Evolutionary conservation across 2,113 vertebrate genomes (phyloP), one percentile per base, ranked within the genome.

Genomic region (Meriones unguiculatus): DNA sequence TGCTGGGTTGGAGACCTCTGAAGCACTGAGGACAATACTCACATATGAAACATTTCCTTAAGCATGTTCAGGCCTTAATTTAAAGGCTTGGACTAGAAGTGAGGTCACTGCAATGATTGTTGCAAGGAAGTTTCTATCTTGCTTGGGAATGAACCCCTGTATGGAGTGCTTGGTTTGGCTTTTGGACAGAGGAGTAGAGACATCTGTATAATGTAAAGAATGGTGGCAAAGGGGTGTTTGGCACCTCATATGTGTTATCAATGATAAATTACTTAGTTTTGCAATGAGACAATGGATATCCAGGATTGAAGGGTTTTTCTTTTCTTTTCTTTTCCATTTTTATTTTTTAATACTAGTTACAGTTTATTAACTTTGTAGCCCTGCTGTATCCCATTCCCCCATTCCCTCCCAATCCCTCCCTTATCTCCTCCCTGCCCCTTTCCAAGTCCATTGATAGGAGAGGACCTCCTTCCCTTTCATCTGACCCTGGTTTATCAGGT

Each of bases 201-300:
- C 62, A 73, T 88, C 17, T n/a, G 6, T 2, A 54, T 18, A 38
- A 7, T 11, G 24, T 65, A 8, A 92, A 96, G 59, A 41, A 35
- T 22, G 93, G 65, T 77, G 46, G 76, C 90, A 8, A 72, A 87
- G 18, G 65, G 9, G 46, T 81, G 8, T 20, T 46, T 10, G 89
- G 52, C 3, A 82, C 32, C 22, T 80, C 52, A 80, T 30, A 25
- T 62, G 72, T 91, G 17, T 81, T 86, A 75, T 76, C 38, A 32
- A 57, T 87, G 78, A 32, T 94, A 88, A 41, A 92, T 35, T n/a
- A 89, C 77, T 75, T 12, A 91, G 65, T 89, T 93, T 82, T 80
- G 89, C 35, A 88, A 64, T 9, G 76, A 95, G 87, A 89, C 89
- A 41, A 20, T 57, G 70, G 75, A n/a, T 72, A 11, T 46, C 72